Base-by-base conservation (phyloP, 2,888 invertebrate genomes). In the Phragmatobia fuliginosa region DNA sequence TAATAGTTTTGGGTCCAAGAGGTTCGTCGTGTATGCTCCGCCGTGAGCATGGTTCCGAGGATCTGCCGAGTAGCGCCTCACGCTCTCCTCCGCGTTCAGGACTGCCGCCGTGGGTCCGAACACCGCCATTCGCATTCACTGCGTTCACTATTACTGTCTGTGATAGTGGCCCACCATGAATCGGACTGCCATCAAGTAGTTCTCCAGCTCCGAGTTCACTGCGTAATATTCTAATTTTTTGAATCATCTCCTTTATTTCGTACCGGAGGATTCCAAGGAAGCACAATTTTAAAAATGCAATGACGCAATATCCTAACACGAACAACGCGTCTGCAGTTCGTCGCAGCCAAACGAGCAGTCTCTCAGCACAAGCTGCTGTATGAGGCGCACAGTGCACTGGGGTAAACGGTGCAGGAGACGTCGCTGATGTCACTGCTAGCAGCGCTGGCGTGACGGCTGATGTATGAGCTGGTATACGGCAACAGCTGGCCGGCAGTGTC, bases 241-340 rank as follows among this genome's bases (percentile, higher is more conserved):
- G 98, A 87, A 98, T 98, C 98, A 98, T 98, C 92, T 98, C 98
- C 80, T 97, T 96, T 87, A 98, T 98, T 95, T 98, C 98, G 95
- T 97, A 97, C 73, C 98, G 96, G 83, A 98, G 96, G 83, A 98
- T 98, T 75, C 97, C 98, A 78, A 98, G 96, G 96, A 98, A 98
- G 96, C 98, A 98, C 92, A 98, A 95, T 94, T 98, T 98, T 83
- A 98, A 96, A 95, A 98, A 98, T 85, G 98, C 97, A 85, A 98
- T 97, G 77, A 98, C 98, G 94, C 98, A 98, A 91, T 98, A 98
- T 71, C 98, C 98, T 83, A 98, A 92, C 72, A 97, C 97, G 88
- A 97, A 98, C 70, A 98, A 96, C 73, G 97, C 95, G 88, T 98
- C 98, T 66, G 98, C 98, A 61, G 97, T 97, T 87, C 97, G 96